Conservation (phyloP, 2,888 invertebrate species). For the Sabatieria punctata region DNA sequence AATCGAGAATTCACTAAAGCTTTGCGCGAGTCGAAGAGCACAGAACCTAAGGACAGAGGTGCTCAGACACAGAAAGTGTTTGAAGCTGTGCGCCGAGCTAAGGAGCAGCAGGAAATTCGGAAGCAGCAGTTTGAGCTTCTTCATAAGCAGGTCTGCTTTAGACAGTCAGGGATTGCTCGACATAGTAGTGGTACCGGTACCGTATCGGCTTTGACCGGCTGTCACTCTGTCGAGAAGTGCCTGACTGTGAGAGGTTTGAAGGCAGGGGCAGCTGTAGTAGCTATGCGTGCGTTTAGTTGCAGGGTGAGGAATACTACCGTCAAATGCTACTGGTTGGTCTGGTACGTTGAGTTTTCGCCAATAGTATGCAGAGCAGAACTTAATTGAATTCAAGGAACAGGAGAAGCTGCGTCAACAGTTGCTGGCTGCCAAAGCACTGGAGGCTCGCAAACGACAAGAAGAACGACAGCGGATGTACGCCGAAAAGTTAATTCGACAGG, state of each 20-base stretch:
- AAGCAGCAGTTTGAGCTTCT: constrained; percentile 67
- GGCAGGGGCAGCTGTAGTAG: too few species aligned
- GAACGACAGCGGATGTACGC: constrained; percentile 31
- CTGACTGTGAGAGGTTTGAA: too few species aligned
- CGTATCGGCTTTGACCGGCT: too few species aligned
- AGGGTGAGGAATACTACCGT: constrained; percentile 3
- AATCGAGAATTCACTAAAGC: too few species aligned
- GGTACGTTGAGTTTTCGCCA: too few species aligned
- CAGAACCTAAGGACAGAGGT: too few species aligned
- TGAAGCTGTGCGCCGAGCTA: neutral
- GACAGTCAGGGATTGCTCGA: too few species aligned
- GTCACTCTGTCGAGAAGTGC: too few species aligned
- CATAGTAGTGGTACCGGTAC: too few species aligned
- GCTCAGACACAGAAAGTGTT: constrained; percentile 34
- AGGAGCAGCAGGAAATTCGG: constrained; percentile 60
- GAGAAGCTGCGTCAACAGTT: constrained; percentile 78
- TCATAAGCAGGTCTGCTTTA: constrained; percentile 52
- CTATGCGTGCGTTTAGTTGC: neutral
- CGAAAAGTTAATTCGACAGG: constrained; percentile 2
- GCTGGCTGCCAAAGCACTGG: constrained; percentile 66
- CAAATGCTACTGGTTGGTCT: constrained; percentile 45
- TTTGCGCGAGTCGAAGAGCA: too few species aligned
- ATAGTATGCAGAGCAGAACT: too few species aligned
- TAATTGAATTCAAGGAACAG: too few species aligned
- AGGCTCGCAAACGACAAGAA: constrained; percentile 66